Base-by-base conservation (phyloP, 64 coral and sea anemone species). In the Platygyra sinensis region DNA sequence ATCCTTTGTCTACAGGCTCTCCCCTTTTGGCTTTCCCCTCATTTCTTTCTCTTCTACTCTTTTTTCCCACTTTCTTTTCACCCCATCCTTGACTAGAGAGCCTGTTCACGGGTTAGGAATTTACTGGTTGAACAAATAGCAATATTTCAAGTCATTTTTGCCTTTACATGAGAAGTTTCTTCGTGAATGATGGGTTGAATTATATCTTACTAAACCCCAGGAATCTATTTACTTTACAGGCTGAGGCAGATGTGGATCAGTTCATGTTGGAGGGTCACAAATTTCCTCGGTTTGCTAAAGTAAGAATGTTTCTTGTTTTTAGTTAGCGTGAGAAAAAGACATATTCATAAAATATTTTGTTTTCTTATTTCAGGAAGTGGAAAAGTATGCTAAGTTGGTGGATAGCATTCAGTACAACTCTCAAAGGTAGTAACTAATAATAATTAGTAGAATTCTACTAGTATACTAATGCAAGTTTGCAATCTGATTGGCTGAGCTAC, bases 251-350 rank as follows among this genome's bases (percentile, higher is more conserved):
- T 60, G 78, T 99, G 12, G 97, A 99, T 20, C 87, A 93, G 57
- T 99, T 99, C 73, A 91, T 99, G 72, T 87, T 99, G 78, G 97
- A 99, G 80, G 97, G 97, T 11, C 97, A 99, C 78, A 93, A 99
- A 52, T 99, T 99, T 72, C 89, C 92, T 59, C 84, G 97, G 50
- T 99, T 95, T 95, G 81, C 97, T 32, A 95, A 95, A 91, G 97
- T 98, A 91, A 63, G 78, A 80, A 67, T 77, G 4, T 33, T 59
- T 52, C 13, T 32, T 60, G 36, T 77, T 24, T 36, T 38, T 20
- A 5, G 9, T 38, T 18, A 76, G 1, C 29, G 5, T 17, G 2
- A 39, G 29, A 8, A 19, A 67, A 63, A 46, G 15, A 63, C n/a
- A 50, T 85, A 19, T 24, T 38, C 2, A 17, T 22, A 27, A 27